Base-by-base conservation (phyloP, 2,797 vertebrate genomes). In the Todus mexicanus region DNA sequence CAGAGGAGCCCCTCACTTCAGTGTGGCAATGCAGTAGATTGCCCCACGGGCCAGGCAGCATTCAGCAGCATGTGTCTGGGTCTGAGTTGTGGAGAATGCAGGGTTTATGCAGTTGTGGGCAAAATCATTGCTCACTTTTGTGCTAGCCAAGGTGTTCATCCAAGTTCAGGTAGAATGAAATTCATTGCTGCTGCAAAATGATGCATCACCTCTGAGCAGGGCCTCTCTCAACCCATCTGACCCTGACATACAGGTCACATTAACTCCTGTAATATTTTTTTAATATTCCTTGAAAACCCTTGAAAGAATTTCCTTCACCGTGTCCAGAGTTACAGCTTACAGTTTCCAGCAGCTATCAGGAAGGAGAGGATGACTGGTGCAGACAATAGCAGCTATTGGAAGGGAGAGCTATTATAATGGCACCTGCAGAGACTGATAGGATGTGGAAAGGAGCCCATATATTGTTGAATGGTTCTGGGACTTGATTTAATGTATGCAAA, bases 1-100 rank as follows among this genome's bases (percentile, higher is more conserved):
- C 43, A 27, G 31, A 16, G 56, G 5, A 53, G 37, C 37, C 37
- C 42, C n/a, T 76, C 18, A 1, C 22, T 66, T 57, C 38, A 26
- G 40, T 0, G 3, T 33, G 56, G 38, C 25, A 4, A 16, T 3
- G n/a, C 73, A 54, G 64, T 25, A 85, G 56, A 51, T n/a, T 22
- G 40, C 23, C 43, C 23, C 37, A 40, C 37, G 40, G 5, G 26
- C n/a, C 51, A 60, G 22, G 8, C 45, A 37, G 35, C 9, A 4
- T n/a, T 29, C 68, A 59, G 64, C 42, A 65, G 38, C 0, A 2
- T 15, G 0, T 5, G 3, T 42, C 43, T 0, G 7, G 31, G 57
- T 18, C 43, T 25, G 51, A n/a, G 9, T 0, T 31, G 27, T n/a
- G 38, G 22, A 35, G 84, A 51, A 31, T 3, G 4, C 22, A 27